Conservation (phyloP, 1,140 invertebrate species). For the Papilio polyxenes region DNA sequence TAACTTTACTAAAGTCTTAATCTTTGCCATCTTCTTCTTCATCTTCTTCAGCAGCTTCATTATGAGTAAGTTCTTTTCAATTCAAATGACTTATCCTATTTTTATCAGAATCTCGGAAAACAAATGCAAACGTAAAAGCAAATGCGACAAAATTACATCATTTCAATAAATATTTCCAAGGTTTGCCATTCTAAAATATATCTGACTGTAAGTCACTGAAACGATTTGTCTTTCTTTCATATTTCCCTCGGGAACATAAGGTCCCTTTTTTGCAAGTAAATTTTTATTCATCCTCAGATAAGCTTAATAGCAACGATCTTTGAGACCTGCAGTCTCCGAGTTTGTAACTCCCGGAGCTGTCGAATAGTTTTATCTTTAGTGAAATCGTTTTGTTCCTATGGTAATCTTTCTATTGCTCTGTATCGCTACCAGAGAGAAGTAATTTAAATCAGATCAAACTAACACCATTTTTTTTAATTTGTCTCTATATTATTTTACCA, state of each 20-base stretch:
- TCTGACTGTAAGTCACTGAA: constrained; percentile 33
- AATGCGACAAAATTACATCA: background rate
- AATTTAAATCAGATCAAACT: too few relatives aligned
- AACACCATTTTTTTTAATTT: too few relatives aligned
- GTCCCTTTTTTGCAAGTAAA: constrained; percentile 38
- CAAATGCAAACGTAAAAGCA: background rate
- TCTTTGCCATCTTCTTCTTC: too few relatives aligned
- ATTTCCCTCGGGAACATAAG: constrained; percentile 41
- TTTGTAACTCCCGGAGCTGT: background rate
- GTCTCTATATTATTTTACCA: too few relatives aligned
- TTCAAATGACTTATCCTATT: background rate
- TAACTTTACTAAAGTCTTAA: too few relatives aligned
- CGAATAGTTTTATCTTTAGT: background rate
- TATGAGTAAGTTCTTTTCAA: too few relatives aligned
- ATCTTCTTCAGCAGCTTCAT: too few relatives aligned
- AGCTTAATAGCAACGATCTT: constrained; percentile 29
- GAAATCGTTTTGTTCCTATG: background rate
- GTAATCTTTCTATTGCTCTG: too few relatives aligned
- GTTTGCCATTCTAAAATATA: constrained; percentile 14
- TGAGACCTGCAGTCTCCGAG: constrained; percentile 13
- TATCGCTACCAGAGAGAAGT: too few relatives aligned
- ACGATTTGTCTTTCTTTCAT: constrained; percentile 44
- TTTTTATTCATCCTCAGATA: constrained; percentile 38
- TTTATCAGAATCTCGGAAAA: background rate
- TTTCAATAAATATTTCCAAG: background rate